Evolutionary conservation across 2,797 vertebrate species (phyloP), one percentile per base, ranked within the genome.

Genomic region (Takifugu ocellatus): DNA sequence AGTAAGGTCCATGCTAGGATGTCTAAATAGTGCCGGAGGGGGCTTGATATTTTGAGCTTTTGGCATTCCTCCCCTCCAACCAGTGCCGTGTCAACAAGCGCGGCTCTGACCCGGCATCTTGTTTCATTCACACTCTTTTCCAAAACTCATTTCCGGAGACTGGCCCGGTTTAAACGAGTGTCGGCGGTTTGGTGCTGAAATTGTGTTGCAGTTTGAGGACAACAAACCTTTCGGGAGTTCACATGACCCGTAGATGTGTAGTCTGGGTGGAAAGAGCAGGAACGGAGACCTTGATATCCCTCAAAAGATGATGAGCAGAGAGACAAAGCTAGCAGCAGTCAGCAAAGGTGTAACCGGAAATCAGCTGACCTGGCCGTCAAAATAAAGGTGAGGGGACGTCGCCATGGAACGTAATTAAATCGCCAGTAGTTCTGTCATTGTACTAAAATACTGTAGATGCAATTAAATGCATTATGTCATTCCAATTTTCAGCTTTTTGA

Each of bases 201-300:
- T 24, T 31, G 42, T 56, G 12, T 10, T 39, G 36, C 61, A 42
- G 46, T 27, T 25, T 59, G 42, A 50, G 17, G 26, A 9, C 5
- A 50, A 24, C 51, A 9, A 42, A 57, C 21, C 66, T 29, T 66
- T 70, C 61, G 9, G 63, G 51, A 33, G 75, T 61, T 64, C 31
- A 79, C 78, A 88, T 91, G 85, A 82, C 81, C 89, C 80, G 84
- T 74, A 80, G 74, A 79, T 83, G 85, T 82, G 74, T 79, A 70
- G 78, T 67, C 67, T 7, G 49, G 77, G 76, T 66, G 77, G 81
- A 73, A 68, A 69, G 67, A 78, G 76, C 75, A 56, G 87, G 72
- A 79, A 84, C 75, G 77, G 75, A 82, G 84, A 85, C 81, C 73
- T 83, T 93, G 91, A 94, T 90, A 93, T 92, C 90, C 84, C 71